phyloP scores from a whole-genome alignment of 1,140 invertebrate genomes.

The Phenacoccus solenopsis region DNA sequence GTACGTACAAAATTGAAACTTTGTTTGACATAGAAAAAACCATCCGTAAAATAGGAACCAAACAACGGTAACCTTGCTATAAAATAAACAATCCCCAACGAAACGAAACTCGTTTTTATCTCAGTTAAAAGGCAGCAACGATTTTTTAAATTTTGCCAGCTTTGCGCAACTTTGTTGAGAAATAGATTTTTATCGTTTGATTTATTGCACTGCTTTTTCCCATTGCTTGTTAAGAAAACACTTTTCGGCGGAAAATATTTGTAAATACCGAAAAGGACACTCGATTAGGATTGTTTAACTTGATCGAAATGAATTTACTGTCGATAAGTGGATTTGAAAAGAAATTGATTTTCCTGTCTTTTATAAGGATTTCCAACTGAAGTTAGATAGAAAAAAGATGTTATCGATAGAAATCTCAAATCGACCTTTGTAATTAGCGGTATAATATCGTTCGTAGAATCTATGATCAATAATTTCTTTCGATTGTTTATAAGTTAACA shows the following conservation, averaged over 20 bases:
- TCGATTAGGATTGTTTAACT: neutral
- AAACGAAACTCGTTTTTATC: neutral
- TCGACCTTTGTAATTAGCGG: no score
- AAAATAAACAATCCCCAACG: neutral
- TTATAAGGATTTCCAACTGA: no score
- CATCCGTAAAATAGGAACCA: neutral
- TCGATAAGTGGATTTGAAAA: no score
- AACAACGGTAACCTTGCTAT: neutral
- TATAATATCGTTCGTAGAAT: no score
- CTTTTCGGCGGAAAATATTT: neutral
- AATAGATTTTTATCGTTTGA: slow-evolving; percentile 3
- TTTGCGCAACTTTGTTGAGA: neutral
- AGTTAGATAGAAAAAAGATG: no score
- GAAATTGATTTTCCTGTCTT: no score
- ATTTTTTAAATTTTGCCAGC: neutral
- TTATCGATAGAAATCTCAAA: no score
- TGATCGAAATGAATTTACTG: neutral
- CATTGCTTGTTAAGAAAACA: neutral
- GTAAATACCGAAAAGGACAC: neutral
- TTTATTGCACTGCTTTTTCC: neutral
- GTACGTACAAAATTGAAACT: neutral
- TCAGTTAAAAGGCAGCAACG: neutral
- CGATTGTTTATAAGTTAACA: no score
- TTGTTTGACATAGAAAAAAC: neutral
- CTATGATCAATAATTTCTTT: no score